These are phyloP conservation scores for Mesoligia furuncula DNA, from an alignment of 2,888 invertebrate genomes.

Conservation along the genomic window DNA sequence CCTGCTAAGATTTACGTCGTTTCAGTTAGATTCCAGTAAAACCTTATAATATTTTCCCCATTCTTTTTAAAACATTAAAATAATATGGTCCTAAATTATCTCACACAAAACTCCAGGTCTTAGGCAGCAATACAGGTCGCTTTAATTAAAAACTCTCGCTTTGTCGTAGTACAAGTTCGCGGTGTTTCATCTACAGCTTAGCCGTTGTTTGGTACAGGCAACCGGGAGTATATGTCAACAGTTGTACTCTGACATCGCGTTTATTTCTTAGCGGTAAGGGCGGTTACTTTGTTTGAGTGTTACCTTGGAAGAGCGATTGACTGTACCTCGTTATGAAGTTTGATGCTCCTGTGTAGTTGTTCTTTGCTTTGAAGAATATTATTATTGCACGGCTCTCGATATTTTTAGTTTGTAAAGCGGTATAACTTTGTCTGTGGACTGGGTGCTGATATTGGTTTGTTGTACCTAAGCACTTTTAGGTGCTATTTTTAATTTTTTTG, in stretches of 20 bases:
- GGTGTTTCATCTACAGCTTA: conserved; percentile 76
- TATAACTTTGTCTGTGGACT: conserved; percentile 67
- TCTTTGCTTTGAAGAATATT: conserved; percentile 80
- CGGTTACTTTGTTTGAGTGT: not conserved
- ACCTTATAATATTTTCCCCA: too few species aligned
- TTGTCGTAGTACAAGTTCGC: conserved; percentile 74
- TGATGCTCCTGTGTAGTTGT: conserved; percentile 77
- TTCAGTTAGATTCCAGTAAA: not conserved
- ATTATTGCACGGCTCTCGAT: conserved; percentile 75
- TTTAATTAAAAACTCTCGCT: conserved; percentile 86
- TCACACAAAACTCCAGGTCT: conserved; percentile 46
- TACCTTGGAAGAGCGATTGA: not conserved
- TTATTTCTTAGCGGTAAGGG: not conserved
- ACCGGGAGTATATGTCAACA: not conserved
- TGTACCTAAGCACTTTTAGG: not conserved
- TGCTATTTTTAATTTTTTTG: not conserved
- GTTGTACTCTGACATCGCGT: not conserved
- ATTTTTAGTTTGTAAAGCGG: conserved; percentile 75
- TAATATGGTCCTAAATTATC: conserved; percentile 33
- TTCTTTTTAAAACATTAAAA: conserved; percentile 1
- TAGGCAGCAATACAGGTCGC: conserved; percentile 65
- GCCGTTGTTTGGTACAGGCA: conserved; percentile 57
- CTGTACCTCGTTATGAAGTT: conserved; percentile 83
- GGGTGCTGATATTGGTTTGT: conserved; percentile 38
- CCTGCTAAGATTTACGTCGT: not conserved